phyloP scores from a whole-genome alignment of 2,113 vertebrate species.

The Notothenia rossii region DNA sequence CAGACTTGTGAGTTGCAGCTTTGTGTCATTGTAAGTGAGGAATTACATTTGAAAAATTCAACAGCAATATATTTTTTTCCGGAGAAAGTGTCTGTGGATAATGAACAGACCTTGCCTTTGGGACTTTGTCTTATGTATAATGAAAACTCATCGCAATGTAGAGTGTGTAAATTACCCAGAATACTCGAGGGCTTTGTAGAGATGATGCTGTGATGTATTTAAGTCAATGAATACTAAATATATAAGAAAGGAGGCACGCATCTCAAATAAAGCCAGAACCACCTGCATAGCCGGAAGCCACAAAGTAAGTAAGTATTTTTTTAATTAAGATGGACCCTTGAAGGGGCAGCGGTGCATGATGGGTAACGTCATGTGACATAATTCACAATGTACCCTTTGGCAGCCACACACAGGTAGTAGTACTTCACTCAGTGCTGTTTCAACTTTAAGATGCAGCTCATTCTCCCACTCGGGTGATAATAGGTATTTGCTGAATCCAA shows the following conservation, averaged over 20 bases:
- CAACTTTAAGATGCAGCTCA: constrained; percentile 8
- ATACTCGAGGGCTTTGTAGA: too few relatives aligned
- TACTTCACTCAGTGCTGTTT: not conserved
- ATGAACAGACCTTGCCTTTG: not conserved
- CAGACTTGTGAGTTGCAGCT: not conserved
- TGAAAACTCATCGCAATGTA: too few relatives aligned
- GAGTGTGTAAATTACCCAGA: too few relatives aligned
- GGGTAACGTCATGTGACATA: not conserved
- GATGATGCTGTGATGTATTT: too few relatives aligned
- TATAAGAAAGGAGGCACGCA: too few relatives aligned
- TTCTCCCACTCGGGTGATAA: not conserved
- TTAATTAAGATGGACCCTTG: not conserved
- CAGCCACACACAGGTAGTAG: not conserved
- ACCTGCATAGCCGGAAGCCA: not conserved
- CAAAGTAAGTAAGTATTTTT: not conserved
- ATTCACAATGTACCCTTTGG: not conserved
- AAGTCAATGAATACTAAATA: too few relatives aligned
- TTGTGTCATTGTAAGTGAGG: not conserved
- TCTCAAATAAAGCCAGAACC: not conserved
- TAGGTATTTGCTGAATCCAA: constrained; percentile 8
- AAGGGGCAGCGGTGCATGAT: not conserved
- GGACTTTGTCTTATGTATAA: not conserved
- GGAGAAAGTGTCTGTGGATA: too few relatives aligned
- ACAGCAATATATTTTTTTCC: too few relatives aligned
- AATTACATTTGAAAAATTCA: too few relatives aligned